A percentile compares a stretch with the other conserved stretches of the same genome.
Conservation (phyloP, 2,113 vertebrate genomes). For the Microtus oregoni region DNA sequence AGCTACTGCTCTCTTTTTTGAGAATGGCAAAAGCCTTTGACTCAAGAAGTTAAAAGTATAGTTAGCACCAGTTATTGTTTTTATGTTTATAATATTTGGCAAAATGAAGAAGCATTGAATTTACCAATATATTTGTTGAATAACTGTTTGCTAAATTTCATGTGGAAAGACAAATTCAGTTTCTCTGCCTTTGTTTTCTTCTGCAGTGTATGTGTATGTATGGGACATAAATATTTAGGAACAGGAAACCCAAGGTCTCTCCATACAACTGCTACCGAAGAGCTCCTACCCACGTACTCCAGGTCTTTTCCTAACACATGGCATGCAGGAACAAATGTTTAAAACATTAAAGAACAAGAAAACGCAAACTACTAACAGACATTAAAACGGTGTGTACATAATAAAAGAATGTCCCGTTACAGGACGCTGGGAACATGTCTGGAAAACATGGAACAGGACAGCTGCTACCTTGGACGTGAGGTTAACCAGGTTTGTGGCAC, state of each 20-base stretch:
- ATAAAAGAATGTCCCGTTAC: conserved; percentile 43
- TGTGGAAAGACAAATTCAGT: background rate
- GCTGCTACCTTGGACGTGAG: conserved; percentile 37
- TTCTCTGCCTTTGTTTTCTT: conserved; percentile 29
- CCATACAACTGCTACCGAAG: conserved; percentile 59
- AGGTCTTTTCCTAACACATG: conserved; percentile 55
- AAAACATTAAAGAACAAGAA: conserved; percentile 5
- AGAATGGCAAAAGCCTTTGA: background rate
- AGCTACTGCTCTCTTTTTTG: background rate
- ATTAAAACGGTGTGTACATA: conserved; percentile 58
- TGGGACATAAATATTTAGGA: conserved; percentile 75
- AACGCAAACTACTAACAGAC: conserved; percentile 52
- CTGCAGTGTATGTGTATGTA: conserved; percentile 18
- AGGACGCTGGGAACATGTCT: conserved; percentile 59
- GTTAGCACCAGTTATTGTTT: background rate
- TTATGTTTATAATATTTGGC: conserved; percentile 32
- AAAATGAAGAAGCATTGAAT: background rate
- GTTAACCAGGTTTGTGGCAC: conserved; percentile 72
- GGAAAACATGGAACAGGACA: conserved; percentile 62
- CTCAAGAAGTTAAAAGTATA: conserved; percentile 26
- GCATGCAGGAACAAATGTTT: conserved; percentile 57
- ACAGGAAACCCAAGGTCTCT: conserved; percentile 46
- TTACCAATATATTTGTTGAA: conserved; percentile 20
- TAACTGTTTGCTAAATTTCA: background rate
- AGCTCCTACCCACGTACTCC: background rate